phyloP scores from a whole-genome alignment of 2,888 invertebrate genomes.

The Digitonthophagus gazella region DNA sequence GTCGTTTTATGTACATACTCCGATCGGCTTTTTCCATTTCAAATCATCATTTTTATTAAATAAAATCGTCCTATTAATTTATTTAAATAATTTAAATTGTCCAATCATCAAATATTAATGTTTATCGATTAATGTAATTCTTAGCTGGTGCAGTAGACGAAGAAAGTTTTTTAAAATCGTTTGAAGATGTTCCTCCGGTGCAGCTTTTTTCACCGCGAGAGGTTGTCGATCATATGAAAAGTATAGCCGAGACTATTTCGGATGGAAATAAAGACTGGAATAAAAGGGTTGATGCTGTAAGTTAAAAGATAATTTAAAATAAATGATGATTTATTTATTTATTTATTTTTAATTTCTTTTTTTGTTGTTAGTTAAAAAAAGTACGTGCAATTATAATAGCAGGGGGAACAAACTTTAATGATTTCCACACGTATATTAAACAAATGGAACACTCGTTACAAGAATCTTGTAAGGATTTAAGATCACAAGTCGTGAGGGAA shows the following conservation, averaged over 20 bases:
- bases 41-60: neutral
- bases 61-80: neutral
- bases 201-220: constrained; percentile 82
- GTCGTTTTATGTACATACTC: constrained; percentile 17
- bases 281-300: constrained; percentile 86
- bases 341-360: neutral
- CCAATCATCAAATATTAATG: too few relatives aligned
- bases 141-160: constrained; percentile 84
- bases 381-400: constrained; percentile 80
- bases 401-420: constrained; percentile 68
- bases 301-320: constrained; percentile 38
- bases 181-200: constrained; percentile 79
- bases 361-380: constrained; percentile 73
- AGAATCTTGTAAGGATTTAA: constrained; percentile 78
- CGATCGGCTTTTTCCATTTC: neutral
- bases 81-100: neutral
- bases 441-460: constrained; percentile 79
- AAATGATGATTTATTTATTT: constrained; percentile 17
- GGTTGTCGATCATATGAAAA: constrained; percentile 76
- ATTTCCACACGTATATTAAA: constrained; percentile 75
- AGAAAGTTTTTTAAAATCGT: constrained; percentile 82
- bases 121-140: constrained; percentile 16
- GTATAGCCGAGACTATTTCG: constrained; percentile 70
- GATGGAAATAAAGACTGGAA: constrained; percentile 91
- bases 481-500: constrained; percentile 92